A percentile compares a stretch with the other conserved stretches of the same genome.
phyloP scores from a whole-genome alignment of 2,113 vertebrate genomes.

The Ceyx cyanopectus region DNA sequence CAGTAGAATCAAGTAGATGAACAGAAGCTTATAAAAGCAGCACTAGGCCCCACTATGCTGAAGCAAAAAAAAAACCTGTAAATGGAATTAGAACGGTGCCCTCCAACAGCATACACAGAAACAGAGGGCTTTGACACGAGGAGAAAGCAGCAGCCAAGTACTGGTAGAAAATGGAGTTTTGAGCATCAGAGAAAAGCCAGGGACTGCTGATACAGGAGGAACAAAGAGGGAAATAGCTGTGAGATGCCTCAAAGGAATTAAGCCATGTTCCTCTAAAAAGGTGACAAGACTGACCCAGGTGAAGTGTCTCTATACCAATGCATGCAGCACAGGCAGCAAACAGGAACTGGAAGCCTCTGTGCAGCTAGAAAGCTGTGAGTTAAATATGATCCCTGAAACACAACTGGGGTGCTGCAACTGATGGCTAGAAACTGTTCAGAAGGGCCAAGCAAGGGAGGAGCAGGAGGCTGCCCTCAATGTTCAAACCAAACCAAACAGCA shows the following conservation, averaged over 20 bases:
- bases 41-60: rapidly evolving
- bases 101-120: not conserved
- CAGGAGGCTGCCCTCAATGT: not conserved
- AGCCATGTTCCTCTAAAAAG: not conserved
- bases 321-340: not conserved
- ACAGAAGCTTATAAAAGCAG: slow-evolving; percentile 22
- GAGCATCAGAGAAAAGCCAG: not conserved
- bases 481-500: not conserved
- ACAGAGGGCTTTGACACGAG: not conserved
- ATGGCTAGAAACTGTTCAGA: not conserved
- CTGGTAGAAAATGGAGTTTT: not conserved
- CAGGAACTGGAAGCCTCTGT: not conserved
- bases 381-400: not conserved
- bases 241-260: not conserved
- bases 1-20: not conserved
- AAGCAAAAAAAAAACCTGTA: not conserved
- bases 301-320: not conserved
- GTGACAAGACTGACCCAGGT: not conserved
- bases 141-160: not conserved
- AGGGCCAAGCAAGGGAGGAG: not conserved
- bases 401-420: not conserved
- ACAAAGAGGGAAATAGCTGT: not conserved
- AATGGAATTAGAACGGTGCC: not conserved
- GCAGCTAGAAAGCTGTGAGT: not conserved
- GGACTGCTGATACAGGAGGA: not conserved